A percentile compares a stretch with the other conserved stretches of the same genome.
Evolutionary conservation across 2,113 vertebrate genomes (phyloP).

Genomic region (Chaetorhynchus papuensis): DNA sequence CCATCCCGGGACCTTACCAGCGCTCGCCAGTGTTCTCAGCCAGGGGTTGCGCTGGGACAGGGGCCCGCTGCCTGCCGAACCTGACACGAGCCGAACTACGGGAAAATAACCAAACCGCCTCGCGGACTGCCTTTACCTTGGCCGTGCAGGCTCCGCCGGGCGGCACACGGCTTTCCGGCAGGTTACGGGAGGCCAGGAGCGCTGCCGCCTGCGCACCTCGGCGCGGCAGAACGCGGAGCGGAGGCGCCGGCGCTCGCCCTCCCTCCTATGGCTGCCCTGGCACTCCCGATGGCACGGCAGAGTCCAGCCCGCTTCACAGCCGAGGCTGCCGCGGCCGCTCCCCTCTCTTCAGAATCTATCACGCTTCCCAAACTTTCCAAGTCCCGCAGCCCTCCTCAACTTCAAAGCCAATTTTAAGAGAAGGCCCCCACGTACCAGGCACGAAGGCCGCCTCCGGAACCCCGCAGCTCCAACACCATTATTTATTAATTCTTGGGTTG

Average conservation of each 20-base stretch:
- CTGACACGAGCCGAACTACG: not conserved
- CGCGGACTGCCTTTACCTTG: not conserved
- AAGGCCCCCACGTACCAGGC: not conserved
- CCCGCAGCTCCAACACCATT: not conserved
- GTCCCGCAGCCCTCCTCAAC: not conserved
- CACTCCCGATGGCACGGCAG: not conserved
- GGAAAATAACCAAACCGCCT: not conserved
- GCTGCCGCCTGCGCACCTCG: not conserved
- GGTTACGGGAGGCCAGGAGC: not conserved
- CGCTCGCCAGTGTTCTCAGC: not conserved
- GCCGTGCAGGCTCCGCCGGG: not conserved
- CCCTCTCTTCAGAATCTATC: not conserved
- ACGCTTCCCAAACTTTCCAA: conserved; percentile 41
- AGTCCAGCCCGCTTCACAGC: not conserved
- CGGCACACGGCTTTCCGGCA: not conserved
- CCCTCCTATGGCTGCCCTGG: not conserved
- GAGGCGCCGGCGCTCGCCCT: not conserved
- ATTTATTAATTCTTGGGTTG: conserved; percentile 10
- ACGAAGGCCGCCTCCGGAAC: not conserved
- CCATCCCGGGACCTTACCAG: not conserved
- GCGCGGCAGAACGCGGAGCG: not conserved
- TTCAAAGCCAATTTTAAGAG: not conserved
- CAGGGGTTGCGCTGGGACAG: not conserved
- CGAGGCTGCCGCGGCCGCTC: not conserved
- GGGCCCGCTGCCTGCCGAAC: not conserved